phyloP scores from a whole-genome alignment of 2,888 invertebrate species.

The Melipona beecheii region DNA sequence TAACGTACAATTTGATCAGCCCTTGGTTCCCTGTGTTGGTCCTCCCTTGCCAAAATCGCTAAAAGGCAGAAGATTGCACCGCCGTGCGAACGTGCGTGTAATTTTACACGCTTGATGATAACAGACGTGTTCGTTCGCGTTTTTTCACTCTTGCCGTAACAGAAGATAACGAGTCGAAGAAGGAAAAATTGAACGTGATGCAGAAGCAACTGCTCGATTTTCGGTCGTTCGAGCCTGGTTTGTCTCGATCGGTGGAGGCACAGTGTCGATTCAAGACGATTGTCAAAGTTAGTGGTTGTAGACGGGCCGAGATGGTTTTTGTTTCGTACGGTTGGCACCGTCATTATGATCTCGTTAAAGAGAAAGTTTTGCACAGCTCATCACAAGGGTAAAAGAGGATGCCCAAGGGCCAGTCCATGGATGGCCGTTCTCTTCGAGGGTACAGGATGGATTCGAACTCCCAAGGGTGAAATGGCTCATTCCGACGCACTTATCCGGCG shows the following conservation, averaged over 20 bases:
- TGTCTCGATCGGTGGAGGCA: not conserved
- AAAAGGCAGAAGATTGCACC: too few species aligned
- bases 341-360: constrained; percentile 75
- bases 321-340: constrained; percentile 34
- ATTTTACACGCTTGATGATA: not conserved
- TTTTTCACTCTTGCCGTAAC: not conserved
- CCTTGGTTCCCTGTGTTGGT: not conserved
- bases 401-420: constrained; percentile 78
- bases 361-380: constrained; percentile 79
- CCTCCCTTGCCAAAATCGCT: not conserved
- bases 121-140: not conserved
- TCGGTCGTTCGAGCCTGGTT: not conserved
- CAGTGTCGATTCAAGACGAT: not conserved
- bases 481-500: constrained; percentile 83
- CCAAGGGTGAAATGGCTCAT: constrained; percentile 84
- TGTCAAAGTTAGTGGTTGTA: not conserved
- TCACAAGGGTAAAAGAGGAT: constrained; percentile 73
- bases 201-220: not conserved
- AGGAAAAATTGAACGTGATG: not conserved
- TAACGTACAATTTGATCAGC: constrained; percentile 27
- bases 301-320: not conserved
- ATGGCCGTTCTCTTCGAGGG: constrained; percentile 70
- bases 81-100: not conserved
- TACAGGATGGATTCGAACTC: constrained; percentile 78
- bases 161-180: not conserved